Base-by-base conservation (phyloP, 2,797 vertebrate genomes). In the Botia kubotai region DNA sequence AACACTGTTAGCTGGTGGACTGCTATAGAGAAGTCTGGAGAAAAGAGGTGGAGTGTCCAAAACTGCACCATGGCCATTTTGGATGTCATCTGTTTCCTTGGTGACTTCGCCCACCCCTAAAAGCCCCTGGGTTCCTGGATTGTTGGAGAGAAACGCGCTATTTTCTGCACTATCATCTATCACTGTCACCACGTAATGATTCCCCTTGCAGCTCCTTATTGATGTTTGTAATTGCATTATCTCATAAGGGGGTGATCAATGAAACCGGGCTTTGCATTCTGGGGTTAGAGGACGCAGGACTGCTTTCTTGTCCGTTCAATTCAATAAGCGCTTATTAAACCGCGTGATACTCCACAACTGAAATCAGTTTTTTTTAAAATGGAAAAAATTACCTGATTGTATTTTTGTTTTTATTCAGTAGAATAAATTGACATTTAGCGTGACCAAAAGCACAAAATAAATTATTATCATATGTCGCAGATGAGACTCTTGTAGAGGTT, bases 211-310 rank as follows among this genome's bases (percentile, higher is more conserved):
- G 97, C 95, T 96, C 94, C 96, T 97, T 98, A 98, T 98, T 98
- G 97, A 98, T 99, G 97, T 98, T 98, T 97, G 96, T 98, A 98
- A 98, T 98, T 98, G 96, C 96, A 97, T 99, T 98, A 99, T 97
- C 96, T 98, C 96, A 96, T 96, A 95, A 96, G 95, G 95, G 94
- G 92, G 89, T 43, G 96, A 97, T 98, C 96, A 97, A 97, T 97
- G 96, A 94, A 94, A 94, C 93, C 92, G 91, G 93, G 94, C 94
- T 92, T 91, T 95, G 95, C 94, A 94, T 93, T 89, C 91, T 92
- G 95, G 94, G 95, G 95, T 95, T 95, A 96, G 94, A 93, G 93
- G 94, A 94, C 94, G 95, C 93, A 91, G 92, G 92, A 91, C 92
- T 90, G 94, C 94, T 93, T 94, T 94, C 50, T 94, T 95, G 93